Evolutionary conservation across 2,888 invertebrate genomes (phyloP), one percentile per base, ranked within the genome.

Genomic region (Cyrtodaria siliqua): DNA sequence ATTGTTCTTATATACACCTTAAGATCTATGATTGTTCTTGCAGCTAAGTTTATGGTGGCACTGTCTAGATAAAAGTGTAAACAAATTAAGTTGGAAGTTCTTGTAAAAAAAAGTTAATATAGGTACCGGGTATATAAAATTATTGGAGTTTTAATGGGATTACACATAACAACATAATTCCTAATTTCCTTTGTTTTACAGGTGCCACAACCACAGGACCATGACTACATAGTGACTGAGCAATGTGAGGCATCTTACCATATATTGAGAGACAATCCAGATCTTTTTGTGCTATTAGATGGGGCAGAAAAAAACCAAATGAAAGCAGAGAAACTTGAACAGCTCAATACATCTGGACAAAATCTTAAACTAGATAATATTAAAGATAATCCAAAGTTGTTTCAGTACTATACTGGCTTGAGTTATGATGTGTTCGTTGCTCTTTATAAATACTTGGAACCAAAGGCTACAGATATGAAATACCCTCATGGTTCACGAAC

Each of bases 401-500:
- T 66, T 14, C 56, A 20, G 14, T 66, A 56, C 42, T 59, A 59
- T 20, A 67, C 67, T n/a, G 67, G 59, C 20, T 26, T 59, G 12
- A 67, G 29, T 20, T 27, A n/a, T 57, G 59, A 67, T 24, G 57
- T 50, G 2, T 67, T 67, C 33, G 24, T 33, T 27, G 49, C 67
- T 18, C 40, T 59, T 9, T 67, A 33, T 29, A 16, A 33, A 27
- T 67, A 67, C 29, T 24, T 67, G 2, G 59, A 67, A 26, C 40
- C 49, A 20, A 67, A 66, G 38, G 57, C 66, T 16, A 44, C 26
- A 38, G 20, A 18, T 38, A 56, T 66, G 40, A 49, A 42, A 33
- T 66, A 66, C 23, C 57, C 57, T 23, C 20, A 61, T 49, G 70
- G 70, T 23, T 23, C 59, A 14, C 49, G 60, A 18, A 68, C 60